Percentiles rank a stretch among this genome's conserved stretches.
Evolutionary conservation across 2,888 invertebrate genomes (phyloP).

Genomic region (Mythimna vitellina): DNA sequence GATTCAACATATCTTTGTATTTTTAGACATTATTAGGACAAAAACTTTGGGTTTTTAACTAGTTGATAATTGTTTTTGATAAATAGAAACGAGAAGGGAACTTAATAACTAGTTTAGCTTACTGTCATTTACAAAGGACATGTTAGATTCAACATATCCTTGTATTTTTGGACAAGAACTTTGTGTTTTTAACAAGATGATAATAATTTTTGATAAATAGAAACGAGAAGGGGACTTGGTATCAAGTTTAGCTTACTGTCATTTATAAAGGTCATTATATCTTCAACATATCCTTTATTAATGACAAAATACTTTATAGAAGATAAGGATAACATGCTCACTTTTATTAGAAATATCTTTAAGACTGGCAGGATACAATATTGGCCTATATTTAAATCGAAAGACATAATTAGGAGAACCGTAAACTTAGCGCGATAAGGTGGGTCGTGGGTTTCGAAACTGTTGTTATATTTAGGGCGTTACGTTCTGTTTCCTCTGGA

Average conservation of each 20-base stretch:
- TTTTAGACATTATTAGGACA: slow-evolving; percentile 2
- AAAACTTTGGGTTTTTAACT: not conserved
- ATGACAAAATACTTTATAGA: not conserved
- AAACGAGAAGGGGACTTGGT: not conserved
- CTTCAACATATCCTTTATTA: not conserved
- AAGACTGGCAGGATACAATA: slow-evolving; percentile 21
- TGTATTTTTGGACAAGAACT: slow-evolving; percentile 16
- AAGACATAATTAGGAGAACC: slow-evolving; percentile 51
- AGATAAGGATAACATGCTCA: not conserved
- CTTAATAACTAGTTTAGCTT: not conserved
- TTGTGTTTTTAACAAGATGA: not conserved
- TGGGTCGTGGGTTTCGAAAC: slow-evolving; percentile 73
- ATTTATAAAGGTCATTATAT: too few relatives aligned
- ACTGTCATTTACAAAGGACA: not conserved
- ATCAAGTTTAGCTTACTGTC: not conserved
- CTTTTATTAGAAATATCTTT: slow-evolving; percentile 9
- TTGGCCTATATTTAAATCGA: slow-evolving; percentile 37
- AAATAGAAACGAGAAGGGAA: too few relatives aligned
- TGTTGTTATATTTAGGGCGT: slow-evolving; percentile 85
- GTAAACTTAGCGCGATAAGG: slow-evolving; percentile 75
- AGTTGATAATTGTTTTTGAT: slow-evolving; percentile 1
- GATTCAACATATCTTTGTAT: slow-evolving; percentile 16
- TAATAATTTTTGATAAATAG: not conserved
- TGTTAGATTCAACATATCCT: slow-evolving; percentile 1
- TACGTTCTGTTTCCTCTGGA: slow-evolving; percentile 79